These are phyloP conservation scores for Pasiphila rectangulata DNA, from an alignment of 2,888 invertebrate species.

Conservation along the genomic window DNA sequence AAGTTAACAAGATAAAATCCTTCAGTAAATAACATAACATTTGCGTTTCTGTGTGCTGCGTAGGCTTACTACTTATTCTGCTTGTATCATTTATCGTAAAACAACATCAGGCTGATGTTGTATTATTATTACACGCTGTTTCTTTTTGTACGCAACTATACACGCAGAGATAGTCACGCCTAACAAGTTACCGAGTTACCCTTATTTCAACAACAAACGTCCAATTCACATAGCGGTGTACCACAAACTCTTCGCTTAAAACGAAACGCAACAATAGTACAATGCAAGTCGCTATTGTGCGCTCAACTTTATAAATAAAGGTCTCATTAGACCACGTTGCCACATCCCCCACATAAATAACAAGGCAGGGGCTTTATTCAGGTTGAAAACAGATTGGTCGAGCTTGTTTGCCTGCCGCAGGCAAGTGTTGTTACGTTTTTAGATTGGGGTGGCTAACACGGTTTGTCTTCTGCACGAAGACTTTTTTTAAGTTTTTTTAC, in stretches of 20 bases:
- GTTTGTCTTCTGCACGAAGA: too few relatives aligned
- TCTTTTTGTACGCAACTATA: conserved; percentile 9
- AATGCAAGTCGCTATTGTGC: conserved; percentile 72
- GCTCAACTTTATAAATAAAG: conserved; percentile 74
- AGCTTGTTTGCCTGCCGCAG: conserved; percentile 7
- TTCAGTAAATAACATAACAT: too few relatives aligned
- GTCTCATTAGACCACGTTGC: conserved; percentile 69
- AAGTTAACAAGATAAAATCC: too few relatives aligned
- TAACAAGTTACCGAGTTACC: conserved; percentile 63
- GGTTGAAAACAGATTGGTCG: conserved; percentile 9
- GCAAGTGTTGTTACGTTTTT: neutral
- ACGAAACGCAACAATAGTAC: conserved; percentile 75
- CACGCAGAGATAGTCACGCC: conserved; percentile 45
- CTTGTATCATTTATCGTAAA: too few relatives aligned
- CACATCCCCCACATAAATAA: conserved; percentile 67
- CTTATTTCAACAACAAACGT: conserved; percentile 57
- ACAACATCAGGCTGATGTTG: too few relatives aligned
- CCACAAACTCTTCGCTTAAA: conserved; percentile 68
- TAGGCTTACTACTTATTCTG: too few relatives aligned
- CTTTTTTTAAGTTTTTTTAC: too few relatives aligned
- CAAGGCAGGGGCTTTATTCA: conserved; percentile 34
- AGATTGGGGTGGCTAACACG: too few relatives aligned
- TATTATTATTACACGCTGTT: neutral
- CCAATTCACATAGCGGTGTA: conserved; percentile 73
- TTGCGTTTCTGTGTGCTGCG: too few relatives aligned